Evolutionary conservation across 2,797 vertebrate species (phyloP), one percentile per base, ranked within the genome.

Genomic region (Smutsia temminckii): DNA sequence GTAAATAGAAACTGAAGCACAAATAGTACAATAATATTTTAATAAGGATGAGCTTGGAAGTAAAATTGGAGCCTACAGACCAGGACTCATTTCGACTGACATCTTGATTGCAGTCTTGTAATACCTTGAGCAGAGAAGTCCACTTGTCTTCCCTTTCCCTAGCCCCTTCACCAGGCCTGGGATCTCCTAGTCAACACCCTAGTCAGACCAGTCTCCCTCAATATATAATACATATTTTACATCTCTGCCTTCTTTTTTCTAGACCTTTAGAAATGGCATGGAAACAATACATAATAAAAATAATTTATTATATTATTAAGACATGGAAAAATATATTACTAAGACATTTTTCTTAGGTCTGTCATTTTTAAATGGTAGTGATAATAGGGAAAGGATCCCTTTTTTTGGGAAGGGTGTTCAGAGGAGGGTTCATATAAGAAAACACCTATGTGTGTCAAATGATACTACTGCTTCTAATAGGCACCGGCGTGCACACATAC

Each of bases 21-120:
- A 78, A 77, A 85, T 17, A 17, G 18, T 21, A 49, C 23, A 83
- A 72, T 49, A 89, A 77, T 72, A 83, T 53, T 80, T 89, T 69
- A 46, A 57, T 23, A 79, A 69, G 51, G 10, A n/a, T 80, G 37
- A 71, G 20, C 63, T 49, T 69, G 29, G n/a, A 91, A 10, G 46
- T 51, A 51, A 61, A 83, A 25, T 32, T 72, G 72, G 12, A 32
- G 20, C 13, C 42, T 91, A 9, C 29, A 53, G 78, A 63, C 57
- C 18, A 61, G n/a, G 29, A 40, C 4, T 83, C 68, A 32, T 91
- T 72, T 34, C 72, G 55, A 63, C 21, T 12, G 40, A 16, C 55
- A 40, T 23, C 42, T n/a, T 51, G 68, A 83, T n/a, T 83, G 32
- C 13, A 83, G 9, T 20, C 27, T 53, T 91, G 21, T 51, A 83